phyloP scores from a whole-genome alignment of 2,113 vertebrate species.

The Ceyx melanurus region DNA sequence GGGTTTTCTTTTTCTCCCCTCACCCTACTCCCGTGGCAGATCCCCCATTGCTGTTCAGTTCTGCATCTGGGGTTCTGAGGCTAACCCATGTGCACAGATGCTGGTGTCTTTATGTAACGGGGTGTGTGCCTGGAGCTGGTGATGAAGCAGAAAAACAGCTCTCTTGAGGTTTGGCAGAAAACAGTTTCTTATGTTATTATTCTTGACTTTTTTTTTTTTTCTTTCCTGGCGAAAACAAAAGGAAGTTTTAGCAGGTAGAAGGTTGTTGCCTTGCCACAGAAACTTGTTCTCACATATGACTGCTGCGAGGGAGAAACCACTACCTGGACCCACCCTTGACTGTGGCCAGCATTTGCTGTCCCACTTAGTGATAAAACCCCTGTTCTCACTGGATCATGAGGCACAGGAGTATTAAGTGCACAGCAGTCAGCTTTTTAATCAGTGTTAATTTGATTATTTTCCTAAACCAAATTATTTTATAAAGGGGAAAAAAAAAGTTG shows the following conservation, averaged over 20 bases:
- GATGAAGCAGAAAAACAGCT: background rate
- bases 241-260: slow-evolving; percentile 45
- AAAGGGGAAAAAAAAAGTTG: background rate
- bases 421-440: background rate
- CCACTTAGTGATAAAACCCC: background rate
- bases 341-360: background rate
- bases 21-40: rapidly evolving
- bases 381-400: background rate
- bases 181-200: background rate
- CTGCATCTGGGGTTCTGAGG: background rate
- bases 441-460: background rate
- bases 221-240: background rate
- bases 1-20: background rate
- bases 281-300: background rate
- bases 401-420: background rate
- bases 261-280: slow-evolving; percentile 4
- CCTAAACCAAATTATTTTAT: background rate
- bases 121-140: background rate
- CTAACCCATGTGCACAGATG: rapidly evolving
- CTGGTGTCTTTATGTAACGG: rapidly evolving
- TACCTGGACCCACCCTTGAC: background rate
- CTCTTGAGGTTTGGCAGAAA: slow-evolving; percentile 36
- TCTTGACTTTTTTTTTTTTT: background rate
- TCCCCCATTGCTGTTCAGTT: background rate
- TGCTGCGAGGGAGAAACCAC: background rate